These are phyloP conservation scores for Pseudorhombus dupliciocellatus DNA, from an alignment of 2,113 vertebrate genomes.

Conservation along the genomic window DNA sequence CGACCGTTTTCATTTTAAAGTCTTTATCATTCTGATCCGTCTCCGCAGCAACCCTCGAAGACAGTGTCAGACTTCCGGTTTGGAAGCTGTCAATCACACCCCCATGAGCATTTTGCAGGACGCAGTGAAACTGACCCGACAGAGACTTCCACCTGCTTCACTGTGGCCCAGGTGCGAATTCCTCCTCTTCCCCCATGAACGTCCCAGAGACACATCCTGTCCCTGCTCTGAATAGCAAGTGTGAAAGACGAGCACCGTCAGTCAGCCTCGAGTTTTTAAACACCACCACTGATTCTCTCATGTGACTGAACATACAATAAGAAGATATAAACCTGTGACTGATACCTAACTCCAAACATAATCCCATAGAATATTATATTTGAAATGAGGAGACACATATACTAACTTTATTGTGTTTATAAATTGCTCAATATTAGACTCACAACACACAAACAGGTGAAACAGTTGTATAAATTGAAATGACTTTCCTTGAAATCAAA, in stretches of 20 bases:
- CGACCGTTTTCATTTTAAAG: not conserved
- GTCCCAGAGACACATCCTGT: conserved; percentile 11
- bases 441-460: not conserved
- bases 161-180: conserved; percentile 63
- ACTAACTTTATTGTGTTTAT: too few species aligned
- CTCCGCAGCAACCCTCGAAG: not conserved
- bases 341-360: not conserved
- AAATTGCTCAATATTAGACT: too few species aligned
- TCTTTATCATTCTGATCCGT: not conserved
- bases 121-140: conserved; percentile 30
- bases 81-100: conserved; percentile 48
- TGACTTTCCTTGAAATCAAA: not conserved
- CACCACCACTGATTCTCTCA: not conserved
- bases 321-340: not conserved
- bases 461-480: not conserved
- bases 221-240: conserved; percentile 18
- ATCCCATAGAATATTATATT: too few species aligned
- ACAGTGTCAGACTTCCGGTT: conserved; percentile 28
- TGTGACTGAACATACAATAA: not conserved
- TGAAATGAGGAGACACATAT: too few species aligned
- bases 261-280: conserved; percentile 2
- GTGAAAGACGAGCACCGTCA: conserved; percentile 40
- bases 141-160: conserved; percentile 55
- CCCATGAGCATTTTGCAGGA: conserved; percentile 19
- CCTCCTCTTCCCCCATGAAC: conserved; percentile 32